Conservation (phyloP, 2,113 vertebrate genomes). For the Halcyon malimbica region DNA sequence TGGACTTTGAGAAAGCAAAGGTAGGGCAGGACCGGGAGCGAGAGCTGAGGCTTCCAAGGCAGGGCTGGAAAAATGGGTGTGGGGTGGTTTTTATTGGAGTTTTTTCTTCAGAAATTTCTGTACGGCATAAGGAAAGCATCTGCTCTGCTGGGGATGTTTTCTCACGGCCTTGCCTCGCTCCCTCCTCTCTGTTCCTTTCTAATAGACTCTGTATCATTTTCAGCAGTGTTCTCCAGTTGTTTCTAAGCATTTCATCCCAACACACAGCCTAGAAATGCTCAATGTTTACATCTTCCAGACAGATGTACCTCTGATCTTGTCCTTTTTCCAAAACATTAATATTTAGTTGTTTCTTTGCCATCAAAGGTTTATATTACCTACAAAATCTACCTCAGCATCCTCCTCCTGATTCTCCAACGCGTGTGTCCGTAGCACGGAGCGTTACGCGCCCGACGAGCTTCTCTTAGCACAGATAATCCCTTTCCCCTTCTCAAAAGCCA, state of each 20-base stretch:
- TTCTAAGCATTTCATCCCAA: background rate
- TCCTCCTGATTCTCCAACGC: background rate
- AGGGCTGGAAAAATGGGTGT: background rate
- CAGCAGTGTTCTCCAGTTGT: background rate
- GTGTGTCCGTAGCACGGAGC: accelerated
- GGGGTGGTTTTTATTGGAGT: background rate
- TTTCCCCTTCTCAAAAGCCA: background rate
- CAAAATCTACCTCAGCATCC: background rate
- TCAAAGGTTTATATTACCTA: background rate
- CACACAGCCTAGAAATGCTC: background rate
- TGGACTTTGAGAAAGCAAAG: constrained; percentile 99
- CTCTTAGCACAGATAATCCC: background rate
- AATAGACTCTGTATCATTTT: background rate
- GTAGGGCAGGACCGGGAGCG: constrained; percentile 57
- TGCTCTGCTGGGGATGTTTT: background rate
- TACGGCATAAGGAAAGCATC: background rate
- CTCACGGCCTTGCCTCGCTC: background rate
- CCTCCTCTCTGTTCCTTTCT: background rate
- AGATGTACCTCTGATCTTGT: background rate
- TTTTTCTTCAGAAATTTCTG: background rate
- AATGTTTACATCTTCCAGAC: accelerated
- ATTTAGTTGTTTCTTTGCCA: background rate
- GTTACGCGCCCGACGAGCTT: accelerated
- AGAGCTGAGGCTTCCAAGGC: background rate
- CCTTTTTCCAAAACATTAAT: background rate